A percentile compares a stretch with the other conserved stretches of the same genome.
Evolutionary conservation across 2,113 vertebrate genomes (phyloP).

Genomic region (Herpailurus yagouaroundi): DNA sequence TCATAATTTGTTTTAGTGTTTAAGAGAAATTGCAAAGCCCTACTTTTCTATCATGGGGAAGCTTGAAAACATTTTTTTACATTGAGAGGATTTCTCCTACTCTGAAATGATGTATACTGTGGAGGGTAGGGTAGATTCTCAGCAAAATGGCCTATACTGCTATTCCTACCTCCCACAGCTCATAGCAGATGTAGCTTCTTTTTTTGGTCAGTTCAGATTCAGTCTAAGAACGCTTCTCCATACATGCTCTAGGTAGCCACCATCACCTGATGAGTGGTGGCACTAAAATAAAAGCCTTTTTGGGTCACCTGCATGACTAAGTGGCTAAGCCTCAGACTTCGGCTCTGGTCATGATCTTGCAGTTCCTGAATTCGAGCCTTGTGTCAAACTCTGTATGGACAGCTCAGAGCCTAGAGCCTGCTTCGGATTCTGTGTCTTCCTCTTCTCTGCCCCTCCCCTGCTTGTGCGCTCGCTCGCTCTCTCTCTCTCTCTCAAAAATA

Average conservation of each 20-base stretch:
- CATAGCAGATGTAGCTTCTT: neutral
- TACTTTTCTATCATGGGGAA: neutral
- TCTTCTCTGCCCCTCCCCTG: too few relatives aligned
- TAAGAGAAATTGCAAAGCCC: neutral
- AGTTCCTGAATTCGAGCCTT: too few relatives aligned
- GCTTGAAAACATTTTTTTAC: slow-evolving; percentile 10
- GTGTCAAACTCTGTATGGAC: too few relatives aligned
- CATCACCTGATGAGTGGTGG: neutral
- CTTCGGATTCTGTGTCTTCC: too few relatives aligned
- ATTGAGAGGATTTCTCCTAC: neutral
- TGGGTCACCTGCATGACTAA: too few relatives aligned
- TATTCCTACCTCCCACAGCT: neutral
- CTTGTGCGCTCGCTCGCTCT: too few relatives aligned
- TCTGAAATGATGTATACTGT: neutral
- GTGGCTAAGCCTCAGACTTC: too few relatives aligned
- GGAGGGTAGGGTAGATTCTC: neutral
- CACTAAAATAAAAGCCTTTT: neutral
- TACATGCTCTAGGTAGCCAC: neutral
- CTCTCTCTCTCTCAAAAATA: too few relatives aligned
- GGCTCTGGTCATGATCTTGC: too few relatives aligned
- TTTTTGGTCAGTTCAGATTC: neutral
- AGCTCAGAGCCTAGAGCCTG: too few relatives aligned
- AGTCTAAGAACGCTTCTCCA: neutral
- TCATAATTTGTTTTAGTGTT: neutral
- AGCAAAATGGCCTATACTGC: neutral